These are phyloP conservation scores for Portevinia maculata DNA, from an alignment of 2,888 invertebrate genomes.

Conservation along the genomic window DNA sequence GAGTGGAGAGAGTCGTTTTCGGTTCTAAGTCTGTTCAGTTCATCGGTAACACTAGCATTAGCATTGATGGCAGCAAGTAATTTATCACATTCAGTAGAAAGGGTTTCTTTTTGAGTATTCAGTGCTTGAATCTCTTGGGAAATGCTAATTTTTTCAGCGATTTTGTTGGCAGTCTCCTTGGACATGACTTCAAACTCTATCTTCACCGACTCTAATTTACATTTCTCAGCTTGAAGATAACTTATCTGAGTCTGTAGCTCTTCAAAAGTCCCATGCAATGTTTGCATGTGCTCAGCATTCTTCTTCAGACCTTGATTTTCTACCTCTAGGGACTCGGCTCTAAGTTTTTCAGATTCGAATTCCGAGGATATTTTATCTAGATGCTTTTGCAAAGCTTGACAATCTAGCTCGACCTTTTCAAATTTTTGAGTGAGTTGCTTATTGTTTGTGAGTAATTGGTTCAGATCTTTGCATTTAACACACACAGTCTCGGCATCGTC, in stretches of 20 bases:
- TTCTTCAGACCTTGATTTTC: constrained; percentile 57
- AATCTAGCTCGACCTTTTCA: constrained; percentile 38
- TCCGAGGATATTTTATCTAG: constrained; percentile 36
- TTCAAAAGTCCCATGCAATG: constrained; percentile 37
- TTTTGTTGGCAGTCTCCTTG: constrained; percentile 57
- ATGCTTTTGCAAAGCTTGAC: constrained; percentile 16
- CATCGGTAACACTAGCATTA: constrained; percentile 60
- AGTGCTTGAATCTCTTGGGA: constrained; percentile 55
- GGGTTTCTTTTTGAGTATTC: constrained; percentile 19
- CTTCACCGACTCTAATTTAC: constrained; percentile 53
- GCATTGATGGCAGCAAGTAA: constrained; percentile 75
- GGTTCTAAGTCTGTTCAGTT: constrained; percentile 76
- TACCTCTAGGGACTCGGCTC: constrained; percentile 64
- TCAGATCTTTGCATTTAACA: constrained; percentile 77
- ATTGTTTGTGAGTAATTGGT: constrained; percentile 75
- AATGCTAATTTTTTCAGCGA: constrained; percentile 55
- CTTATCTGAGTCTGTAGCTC: constrained; percentile 41
- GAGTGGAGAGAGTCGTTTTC: constrained; percentile 44
- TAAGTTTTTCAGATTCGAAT: constrained; percentile 51
- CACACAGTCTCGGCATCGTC: constrained; percentile 74
- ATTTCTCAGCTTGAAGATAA: constrained; percentile 49
- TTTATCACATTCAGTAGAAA: constrained; percentile 76
- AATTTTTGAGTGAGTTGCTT: constrained; percentile 69
- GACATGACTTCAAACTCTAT: constrained; percentile 58
- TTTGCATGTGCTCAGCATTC: constrained; percentile 36